Evolutionary conservation across 2,797 vertebrate genomes (phyloP).

Genomic region (Smutsia gigantea): DNA sequence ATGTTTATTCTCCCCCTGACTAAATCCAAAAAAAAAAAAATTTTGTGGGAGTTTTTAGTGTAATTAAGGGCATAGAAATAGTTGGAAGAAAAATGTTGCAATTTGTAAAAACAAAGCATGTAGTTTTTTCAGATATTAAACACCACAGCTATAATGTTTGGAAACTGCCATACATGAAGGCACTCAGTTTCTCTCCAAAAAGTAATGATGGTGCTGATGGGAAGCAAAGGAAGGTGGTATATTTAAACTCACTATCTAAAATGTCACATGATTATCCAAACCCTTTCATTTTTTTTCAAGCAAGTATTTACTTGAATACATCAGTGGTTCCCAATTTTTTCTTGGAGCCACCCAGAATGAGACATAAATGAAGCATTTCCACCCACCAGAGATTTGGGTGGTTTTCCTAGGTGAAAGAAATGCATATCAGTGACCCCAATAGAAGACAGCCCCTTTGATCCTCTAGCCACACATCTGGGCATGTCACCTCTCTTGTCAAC

Average conservation of each 20-base stretch:
- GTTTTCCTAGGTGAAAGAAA: neutral
- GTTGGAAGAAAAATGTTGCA: neutral
- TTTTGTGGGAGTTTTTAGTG: neutral
- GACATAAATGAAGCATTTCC: neutral
- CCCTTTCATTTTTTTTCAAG: neutral
- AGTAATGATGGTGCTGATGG: neutral
- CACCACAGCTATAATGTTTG: neutral
- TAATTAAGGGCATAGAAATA: neutral
- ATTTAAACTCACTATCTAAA: neutral
- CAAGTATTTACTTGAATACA: neutral
- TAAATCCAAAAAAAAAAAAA: neutral
- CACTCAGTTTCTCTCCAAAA: conserved; percentile 23
- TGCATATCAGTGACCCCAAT: neutral
- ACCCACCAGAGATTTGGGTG: neutral
- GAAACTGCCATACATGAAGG: neutral
- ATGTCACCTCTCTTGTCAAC: neutral
- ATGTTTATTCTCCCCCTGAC: neutral
- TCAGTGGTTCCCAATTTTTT: neutral
- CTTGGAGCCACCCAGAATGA: neutral
- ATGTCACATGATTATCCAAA: neutral
- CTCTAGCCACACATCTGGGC: neutral
- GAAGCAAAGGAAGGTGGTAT: neutral
- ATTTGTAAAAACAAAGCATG: conserved; percentile 16
- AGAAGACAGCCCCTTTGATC: neutral
- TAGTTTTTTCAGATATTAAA: conserved; percentile 45